Evolutionary conservation across 2,797 vertebrate genomes (phyloP).

Genomic region (Oceanodroma leucorhoa): DNA sequence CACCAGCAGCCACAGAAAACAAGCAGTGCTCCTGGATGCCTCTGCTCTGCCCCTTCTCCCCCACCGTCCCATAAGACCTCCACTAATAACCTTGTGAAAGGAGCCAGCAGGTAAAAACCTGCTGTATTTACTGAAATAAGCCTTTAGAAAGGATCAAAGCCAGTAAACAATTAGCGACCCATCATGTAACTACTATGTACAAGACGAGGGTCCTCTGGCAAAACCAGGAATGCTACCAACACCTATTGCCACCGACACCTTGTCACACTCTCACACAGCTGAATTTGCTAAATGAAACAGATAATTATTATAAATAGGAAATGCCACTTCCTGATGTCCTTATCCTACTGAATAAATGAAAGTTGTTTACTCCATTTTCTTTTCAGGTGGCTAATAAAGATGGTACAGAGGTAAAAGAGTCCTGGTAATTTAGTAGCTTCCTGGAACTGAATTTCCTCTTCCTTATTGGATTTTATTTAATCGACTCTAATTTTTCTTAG

Average conservation of each 20-base stretch:
- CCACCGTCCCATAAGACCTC: not conserved
- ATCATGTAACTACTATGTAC: not conserved
- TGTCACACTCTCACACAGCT: not conserved
- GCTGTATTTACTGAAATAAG: not conserved
- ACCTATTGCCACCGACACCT: not conserved
- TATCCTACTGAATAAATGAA: not conserved
- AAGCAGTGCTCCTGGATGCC: not conserved
- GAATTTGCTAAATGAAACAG: not conserved
- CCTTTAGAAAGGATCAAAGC: not conserved
- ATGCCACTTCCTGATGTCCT: not conserved
- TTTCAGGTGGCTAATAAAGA: not conserved
- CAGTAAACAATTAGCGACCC: not conserved
- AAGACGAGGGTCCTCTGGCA: not conserved
- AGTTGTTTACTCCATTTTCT: not conserved
- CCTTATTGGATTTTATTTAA: not conserved
- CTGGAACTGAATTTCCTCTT: not conserved
- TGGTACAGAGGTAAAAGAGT: not conserved
- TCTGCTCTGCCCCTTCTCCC: not conserved
- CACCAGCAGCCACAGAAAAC: not conserved
- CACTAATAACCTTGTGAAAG: not conserved
- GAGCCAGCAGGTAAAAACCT: not conserved
- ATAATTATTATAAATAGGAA: not conserved
- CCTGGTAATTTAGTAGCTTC: not conserved
- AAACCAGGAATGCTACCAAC: not conserved
- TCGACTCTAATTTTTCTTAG: not conserved